Conservation (phyloP, 2,797 vertebrate genomes). For the Onychomys torridus region DNA sequence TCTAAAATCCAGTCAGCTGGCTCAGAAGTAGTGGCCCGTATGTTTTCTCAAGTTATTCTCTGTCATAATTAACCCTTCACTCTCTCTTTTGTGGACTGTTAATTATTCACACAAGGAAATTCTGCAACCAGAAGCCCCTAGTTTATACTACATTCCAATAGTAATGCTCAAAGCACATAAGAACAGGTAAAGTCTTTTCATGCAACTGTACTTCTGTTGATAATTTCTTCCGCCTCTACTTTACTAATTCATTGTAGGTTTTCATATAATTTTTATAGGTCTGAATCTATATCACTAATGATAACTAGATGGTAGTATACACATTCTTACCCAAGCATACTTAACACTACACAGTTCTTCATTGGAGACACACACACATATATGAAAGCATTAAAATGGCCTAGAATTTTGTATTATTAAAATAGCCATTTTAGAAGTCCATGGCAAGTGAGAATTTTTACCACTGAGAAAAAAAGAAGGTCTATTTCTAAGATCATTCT, state of each 20-base stretch:
- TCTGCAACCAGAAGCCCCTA: background rate
- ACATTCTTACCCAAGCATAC: constrained; percentile 22
- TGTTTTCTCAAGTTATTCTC: background rate
- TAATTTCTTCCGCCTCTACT: background rate
- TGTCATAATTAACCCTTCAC: background rate
- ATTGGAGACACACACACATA: background rate
- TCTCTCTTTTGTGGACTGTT: background rate
- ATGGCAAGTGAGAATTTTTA: constrained; percentile 10
- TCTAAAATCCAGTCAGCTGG: constrained; percentile 9
- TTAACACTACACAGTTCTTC: constrained; percentile 5
- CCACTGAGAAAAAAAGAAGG: constrained; percentile 8
- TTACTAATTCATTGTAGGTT: constrained; percentile 40
- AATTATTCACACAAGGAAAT: background rate
- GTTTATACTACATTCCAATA: background rate
- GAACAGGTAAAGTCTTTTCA: constrained; percentile 16
- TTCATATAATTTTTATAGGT: background rate
- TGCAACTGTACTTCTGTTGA: background rate
- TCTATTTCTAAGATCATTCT: background rate
- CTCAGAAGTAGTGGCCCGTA: background rate
- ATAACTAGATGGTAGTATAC: background rate
- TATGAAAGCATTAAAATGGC: constrained; percentile 26
- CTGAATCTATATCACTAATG: constrained; percentile 43
- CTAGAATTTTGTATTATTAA: constrained; percentile 5
- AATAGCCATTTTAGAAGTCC: constrained; percentile 49
- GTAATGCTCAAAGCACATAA: background rate